Evolutionary conservation across 2,113 vertebrate species (phyloP).

Genomic region (Cisticola juncidis): DNA sequence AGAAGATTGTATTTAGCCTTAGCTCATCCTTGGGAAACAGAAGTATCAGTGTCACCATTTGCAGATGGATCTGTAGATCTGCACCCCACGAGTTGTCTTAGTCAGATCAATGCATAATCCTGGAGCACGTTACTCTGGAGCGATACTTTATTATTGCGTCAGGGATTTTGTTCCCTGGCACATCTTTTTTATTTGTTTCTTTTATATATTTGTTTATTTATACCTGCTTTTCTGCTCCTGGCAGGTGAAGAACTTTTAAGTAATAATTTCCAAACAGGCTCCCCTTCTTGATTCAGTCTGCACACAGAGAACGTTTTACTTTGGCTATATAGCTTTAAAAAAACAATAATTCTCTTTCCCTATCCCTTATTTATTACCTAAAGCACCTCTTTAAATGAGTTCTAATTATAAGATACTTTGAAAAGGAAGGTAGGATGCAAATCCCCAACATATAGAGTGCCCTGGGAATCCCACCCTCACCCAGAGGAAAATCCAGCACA

Average conservation of each 20-base stretch:
- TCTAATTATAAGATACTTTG: neutral
- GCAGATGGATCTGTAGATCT: conserved; percentile 22
- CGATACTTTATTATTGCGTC: neutral
- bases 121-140: neutral
- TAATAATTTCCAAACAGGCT: neutral
- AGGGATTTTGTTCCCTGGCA: neutral
- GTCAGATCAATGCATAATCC: neutral
- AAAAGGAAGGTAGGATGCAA: neutral
- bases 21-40: conserved; percentile 22
- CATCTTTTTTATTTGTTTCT: neutral
- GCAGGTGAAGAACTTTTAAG: neutral
- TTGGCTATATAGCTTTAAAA: neutral
- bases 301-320: accelerated
- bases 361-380: neutral
- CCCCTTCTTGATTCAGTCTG: neutral
- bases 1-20: neutral
- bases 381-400: neutral
- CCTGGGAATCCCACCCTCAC: neutral
- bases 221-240: neutral
- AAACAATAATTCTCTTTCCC: neutral
- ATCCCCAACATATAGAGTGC: neutral
- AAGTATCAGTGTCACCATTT: neutral
- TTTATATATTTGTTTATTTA: neutral
- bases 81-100: neutral
- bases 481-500: neutral